Evolutionary conservation across 2,888 invertebrate genomes (phyloP), one percentile per base, ranked within the genome.

Genomic region (Plebejus melissa): DNA sequence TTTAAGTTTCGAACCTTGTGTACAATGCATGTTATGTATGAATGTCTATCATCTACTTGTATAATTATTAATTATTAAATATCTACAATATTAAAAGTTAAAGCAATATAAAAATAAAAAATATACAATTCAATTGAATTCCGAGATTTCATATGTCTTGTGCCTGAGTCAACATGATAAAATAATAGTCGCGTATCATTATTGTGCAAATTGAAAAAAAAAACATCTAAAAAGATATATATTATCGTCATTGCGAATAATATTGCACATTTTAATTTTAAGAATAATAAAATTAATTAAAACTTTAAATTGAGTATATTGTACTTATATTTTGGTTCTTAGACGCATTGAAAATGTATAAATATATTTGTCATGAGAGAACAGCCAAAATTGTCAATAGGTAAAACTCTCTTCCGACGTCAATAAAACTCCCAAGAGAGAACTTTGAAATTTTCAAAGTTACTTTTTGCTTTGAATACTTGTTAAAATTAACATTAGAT

Each of bases 301-400:
- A 65, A 65, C 22, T 32, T 65, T 65, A 36, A 58, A 36, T 54
- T 54, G 54, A 65, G 32, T 4, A 65, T 32, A 36, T 32, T 65
- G 65, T 65, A 32, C 65, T 65, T 65, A 65, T 60, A 60, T 65
- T 65, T 65, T 65, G 65, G 65, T 65, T 65, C 32, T 36, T 65
- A 32, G 13, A 36, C 13, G 32, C 65, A 65, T 65, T 36, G 13
- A 32, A 65, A 65, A 65, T 65, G 32, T 16, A 32, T 0, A 65
- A 60, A 60, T 28, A 58, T 58, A 65, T 65, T 65, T 65, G 65
- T 65, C 65, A 36, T 32, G 16, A 11, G 28, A 60, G 60, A 60
- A 60, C 60, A 28, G 60, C 60, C 60, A 22, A 60, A 60, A 60
- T n/a, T 11, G 60, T 60, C 60, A 11, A 22, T 60, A 11, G 11